These are phyloP conservation scores for Dioctria linearis DNA, from an alignment of 2,888 invertebrate species.

Conservation along the genomic window DNA sequence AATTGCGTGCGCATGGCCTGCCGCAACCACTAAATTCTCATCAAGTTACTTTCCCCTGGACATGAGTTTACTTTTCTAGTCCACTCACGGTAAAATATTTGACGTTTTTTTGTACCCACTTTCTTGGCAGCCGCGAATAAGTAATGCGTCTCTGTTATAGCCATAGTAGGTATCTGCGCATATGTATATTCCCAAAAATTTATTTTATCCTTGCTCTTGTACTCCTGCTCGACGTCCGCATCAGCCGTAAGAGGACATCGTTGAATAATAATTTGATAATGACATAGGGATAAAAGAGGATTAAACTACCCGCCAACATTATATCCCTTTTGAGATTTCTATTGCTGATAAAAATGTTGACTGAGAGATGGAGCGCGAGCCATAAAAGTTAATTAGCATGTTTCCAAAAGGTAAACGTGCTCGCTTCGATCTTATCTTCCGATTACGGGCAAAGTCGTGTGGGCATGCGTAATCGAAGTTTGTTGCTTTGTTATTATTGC, in stretches of 20 bases:
- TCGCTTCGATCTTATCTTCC: constrained; percentile 43
- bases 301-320: constrained; percentile 48
- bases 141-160: background rate
- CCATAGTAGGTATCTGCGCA: background rate
- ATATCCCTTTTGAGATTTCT: constrained; percentile 37
- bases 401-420: constrained; percentile 43
- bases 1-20: constrained; percentile 53
- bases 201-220: background rate
- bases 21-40: constrained; percentile 22
- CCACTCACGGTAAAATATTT: constrained; percentile 32
- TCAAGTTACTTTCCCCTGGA: background rate
- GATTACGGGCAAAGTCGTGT: constrained; percentile 34
- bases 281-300: constrained; percentile 49
- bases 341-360: constrained; percentile 52
- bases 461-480: constrained; percentile 48
- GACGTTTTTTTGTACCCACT: constrained; percentile 5
- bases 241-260: constrained; percentile 5
- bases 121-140: constrained; percentile 22
- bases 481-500: constrained; percentile 34
- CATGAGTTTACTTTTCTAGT: constrained; percentile 31
- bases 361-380: constrained; percentile 54
- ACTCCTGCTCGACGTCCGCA: background rate
- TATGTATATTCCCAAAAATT: background rate
- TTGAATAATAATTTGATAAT: constrained; percentile 50
- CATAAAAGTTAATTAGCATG: constrained; percentile 59